Conservation (phyloP, 2,888 invertebrate species). For the Aleiodes testaceus region DNA sequence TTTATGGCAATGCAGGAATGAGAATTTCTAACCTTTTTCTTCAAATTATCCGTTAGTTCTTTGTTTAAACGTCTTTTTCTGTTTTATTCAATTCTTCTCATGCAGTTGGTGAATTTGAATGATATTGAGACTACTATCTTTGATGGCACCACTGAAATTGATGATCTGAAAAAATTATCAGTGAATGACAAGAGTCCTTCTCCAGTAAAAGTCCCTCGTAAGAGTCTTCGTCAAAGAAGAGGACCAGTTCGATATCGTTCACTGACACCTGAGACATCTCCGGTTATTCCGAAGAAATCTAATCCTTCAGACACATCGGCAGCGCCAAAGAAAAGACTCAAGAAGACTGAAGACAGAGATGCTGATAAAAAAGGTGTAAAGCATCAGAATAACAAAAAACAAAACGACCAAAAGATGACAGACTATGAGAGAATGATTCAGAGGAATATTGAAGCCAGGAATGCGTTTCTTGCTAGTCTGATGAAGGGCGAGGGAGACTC, state of each 20-base stretch:
- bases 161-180: background rate
- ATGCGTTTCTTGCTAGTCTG: constrained; percentile 63
- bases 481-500: constrained; percentile 55
- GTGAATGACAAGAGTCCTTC: background rate
- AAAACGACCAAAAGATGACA: constrained; percentile 44
- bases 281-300: background rate
- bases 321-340: background rate
- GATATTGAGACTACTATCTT: constrained; percentile 1
- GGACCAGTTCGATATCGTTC: background rate
- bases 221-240: background rate
- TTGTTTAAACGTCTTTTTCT: background rate
- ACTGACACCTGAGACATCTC: background rate
- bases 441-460: constrained; percentile 65
- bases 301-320: background rate
- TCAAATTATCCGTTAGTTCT: background rate
- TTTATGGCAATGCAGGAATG: background rate
- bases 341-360: background rate
- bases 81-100: background rate
- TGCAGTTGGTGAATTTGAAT: background rate
- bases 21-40: constrained; percentile 1
- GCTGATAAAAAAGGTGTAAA: background rate
- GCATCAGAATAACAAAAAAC: background rate
- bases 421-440: constrained; percentile 64
- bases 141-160: background rate
- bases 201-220: background rate